A percentile compares a stretch with the other conserved stretches of the same genome.
Conservation (phyloP, 2,888 invertebrate species). For the Trileptium ribeirensis region DNA sequence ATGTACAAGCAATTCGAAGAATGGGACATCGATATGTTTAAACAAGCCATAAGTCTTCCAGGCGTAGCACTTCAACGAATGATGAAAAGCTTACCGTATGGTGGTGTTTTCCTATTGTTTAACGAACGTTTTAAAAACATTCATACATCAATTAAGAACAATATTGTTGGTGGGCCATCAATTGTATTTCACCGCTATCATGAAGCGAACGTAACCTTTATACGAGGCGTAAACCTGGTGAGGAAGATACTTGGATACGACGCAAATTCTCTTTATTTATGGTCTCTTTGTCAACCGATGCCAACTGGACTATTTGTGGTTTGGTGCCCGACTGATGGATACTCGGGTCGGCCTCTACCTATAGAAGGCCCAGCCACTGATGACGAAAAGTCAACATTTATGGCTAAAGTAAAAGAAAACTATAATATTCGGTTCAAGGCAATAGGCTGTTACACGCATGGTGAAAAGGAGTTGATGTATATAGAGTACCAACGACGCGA, state of each 20-base stretch:
- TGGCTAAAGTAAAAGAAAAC: background rate
- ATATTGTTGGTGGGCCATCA: background rate
- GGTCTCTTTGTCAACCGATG: too few species aligned
- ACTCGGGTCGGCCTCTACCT: background rate
- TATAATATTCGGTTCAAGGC: too few species aligned
- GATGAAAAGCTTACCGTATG: slow-evolving; percentile 21
- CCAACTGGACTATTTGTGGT: background rate
- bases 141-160: too few species aligned
- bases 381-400: background rate
- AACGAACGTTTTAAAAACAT: too few species aligned
- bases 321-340: background rate
- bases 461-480: too few species aligned
- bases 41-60: slow-evolving; percentile 26
- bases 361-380: background rate
- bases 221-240: background rate
- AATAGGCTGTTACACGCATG: too few species aligned
- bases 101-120: background rate
- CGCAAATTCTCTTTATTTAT: too few species aligned
- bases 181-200: too few species aligned
- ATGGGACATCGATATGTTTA: too few species aligned
- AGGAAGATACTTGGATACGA: too few species aligned
- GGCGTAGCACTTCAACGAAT: slow-evolving; percentile 23
- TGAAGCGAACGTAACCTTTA: background rate
- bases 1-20: too few species aligned
- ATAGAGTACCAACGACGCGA: too few species aligned